A percentile compares a stretch with the other conserved stretches of the same genome.
phyloP scores from a whole-genome alignment of 2,113 vertebrate species.

The Anguilla rostrata region DNA sequence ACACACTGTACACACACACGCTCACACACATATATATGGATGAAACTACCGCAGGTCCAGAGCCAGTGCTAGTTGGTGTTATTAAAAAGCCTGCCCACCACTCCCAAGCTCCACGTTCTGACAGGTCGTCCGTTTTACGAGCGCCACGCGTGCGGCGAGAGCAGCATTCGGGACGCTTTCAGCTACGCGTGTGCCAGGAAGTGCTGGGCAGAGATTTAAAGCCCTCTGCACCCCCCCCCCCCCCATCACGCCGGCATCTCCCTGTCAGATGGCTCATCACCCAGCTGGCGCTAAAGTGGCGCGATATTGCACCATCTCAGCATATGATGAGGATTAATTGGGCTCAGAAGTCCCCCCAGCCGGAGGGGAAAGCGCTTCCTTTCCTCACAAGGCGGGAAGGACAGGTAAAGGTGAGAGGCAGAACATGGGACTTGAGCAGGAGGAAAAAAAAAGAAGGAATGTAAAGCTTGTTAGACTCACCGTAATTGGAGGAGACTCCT shows the following conservation, averaged over 20 bases:
- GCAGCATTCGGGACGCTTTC: background rate
- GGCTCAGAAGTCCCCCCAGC: background rate
- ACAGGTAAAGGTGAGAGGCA: constrained; percentile 5
- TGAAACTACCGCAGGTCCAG: background rate
- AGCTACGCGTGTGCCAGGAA: background rate
- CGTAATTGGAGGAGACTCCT: constrained; percentile 16
- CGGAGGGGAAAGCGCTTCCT: background rate
- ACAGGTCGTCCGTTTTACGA: background rate
- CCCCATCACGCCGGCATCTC: background rate
- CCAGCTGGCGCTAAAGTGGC: background rate
- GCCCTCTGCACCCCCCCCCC: background rate
- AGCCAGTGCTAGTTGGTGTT: background rate
- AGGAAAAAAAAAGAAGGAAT: background rate
- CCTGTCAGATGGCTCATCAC: constrained; percentile 28
- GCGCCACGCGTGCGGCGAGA: background rate
- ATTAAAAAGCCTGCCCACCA: background rate
- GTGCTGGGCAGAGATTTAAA: background rate
- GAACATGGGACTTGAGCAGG: background rate
- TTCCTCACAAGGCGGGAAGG: background rate
- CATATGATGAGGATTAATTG: constrained; percentile 5
- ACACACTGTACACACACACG: background rate
- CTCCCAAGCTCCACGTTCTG: background rate
- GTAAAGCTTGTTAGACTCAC: background rate
- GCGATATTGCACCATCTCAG: background rate
- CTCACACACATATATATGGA: background rate